Evolutionary conservation across 2,888 invertebrate species (phyloP).

Genomic region (Erpobdella octoculata): DNA sequence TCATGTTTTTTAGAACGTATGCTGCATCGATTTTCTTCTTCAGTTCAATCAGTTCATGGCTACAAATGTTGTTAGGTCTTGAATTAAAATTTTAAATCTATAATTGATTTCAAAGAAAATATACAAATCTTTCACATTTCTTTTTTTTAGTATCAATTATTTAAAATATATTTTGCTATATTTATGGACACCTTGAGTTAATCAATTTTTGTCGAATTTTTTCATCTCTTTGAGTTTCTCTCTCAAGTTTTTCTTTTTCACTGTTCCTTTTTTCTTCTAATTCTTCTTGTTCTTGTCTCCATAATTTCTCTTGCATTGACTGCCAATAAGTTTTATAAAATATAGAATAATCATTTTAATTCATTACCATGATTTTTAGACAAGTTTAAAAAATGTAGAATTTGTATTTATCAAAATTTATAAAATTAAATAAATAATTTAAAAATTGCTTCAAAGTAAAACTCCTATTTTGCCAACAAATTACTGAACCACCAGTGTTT

Average conservation of each 20-base stretch:
- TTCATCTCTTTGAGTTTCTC: not conserved
- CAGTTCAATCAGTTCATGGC: not conserved
- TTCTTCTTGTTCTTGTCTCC: not conserved
- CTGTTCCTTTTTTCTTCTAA: not conserved
- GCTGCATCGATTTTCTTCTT: not conserved
- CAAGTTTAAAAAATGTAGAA: too few relatives aligned
- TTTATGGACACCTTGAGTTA: slow-evolving; percentile 3
- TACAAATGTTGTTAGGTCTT: too few relatives aligned
- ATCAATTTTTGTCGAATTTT: not conserved
- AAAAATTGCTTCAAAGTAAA: too few relatives aligned
- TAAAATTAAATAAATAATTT: too few relatives aligned
- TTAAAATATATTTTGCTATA: not conserved
- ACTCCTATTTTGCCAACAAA: too few relatives aligned
- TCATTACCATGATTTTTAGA: too few relatives aligned
- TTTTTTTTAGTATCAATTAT: not conserved
- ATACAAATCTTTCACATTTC: not conserved
- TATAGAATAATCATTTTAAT: not conserved
- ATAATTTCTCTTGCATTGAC: not conserved
- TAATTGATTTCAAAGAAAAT: not conserved
- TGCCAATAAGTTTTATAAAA: not conserved
- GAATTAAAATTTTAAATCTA: too few relatives aligned
- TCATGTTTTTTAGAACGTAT: not conserved
- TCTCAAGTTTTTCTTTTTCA: not conserved
- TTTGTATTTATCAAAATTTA: too few relatives aligned
- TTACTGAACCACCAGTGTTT: too few relatives aligned